Conservation (phyloP, 2,797 vertebrate species). For the Gallinago nigripennis region DNA sequence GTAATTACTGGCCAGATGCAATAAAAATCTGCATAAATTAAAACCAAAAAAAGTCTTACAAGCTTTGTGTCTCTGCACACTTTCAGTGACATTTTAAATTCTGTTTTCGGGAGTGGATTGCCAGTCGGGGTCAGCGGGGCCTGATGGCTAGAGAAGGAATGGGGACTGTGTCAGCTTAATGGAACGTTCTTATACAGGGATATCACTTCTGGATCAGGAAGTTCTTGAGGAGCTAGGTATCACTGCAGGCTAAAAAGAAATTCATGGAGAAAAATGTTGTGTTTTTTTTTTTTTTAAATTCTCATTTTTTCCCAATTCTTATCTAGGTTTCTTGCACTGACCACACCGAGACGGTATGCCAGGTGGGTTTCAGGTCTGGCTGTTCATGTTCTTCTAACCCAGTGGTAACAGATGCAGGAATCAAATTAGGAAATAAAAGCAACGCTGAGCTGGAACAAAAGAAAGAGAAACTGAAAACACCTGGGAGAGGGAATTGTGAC, state of each 20-base stretch:
- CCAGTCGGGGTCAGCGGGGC: background rate
- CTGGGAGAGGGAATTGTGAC: background rate
- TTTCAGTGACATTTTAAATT: background rate
- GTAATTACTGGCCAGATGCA: background rate
- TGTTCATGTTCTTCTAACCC: background rate
- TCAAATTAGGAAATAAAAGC: background rate
- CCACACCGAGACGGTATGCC: too few species aligned
- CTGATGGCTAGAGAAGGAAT: background rate
- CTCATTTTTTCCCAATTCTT: background rate
- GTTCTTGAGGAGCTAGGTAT: background rate
- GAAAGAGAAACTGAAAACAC: background rate
- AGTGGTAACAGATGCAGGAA: background rate
- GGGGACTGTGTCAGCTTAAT: background rate
- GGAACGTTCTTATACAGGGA: background rate
- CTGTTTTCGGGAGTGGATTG: background rate
- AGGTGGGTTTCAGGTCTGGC: background rate
- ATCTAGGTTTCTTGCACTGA: background rate
- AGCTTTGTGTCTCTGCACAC: background rate
- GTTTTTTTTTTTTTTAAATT: fast-evolving
- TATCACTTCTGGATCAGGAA: background rate
- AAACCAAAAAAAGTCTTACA: background rate
- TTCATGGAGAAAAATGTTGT: background rate
- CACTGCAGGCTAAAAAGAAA: background rate
- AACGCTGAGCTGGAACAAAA: background rate
- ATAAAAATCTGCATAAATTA: background rate